Evolutionary conservation across 2,113 vertebrate genomes (phyloP), one percentile per base, ranked within the genome.

Genomic region (Regulus satrapa): DNA sequence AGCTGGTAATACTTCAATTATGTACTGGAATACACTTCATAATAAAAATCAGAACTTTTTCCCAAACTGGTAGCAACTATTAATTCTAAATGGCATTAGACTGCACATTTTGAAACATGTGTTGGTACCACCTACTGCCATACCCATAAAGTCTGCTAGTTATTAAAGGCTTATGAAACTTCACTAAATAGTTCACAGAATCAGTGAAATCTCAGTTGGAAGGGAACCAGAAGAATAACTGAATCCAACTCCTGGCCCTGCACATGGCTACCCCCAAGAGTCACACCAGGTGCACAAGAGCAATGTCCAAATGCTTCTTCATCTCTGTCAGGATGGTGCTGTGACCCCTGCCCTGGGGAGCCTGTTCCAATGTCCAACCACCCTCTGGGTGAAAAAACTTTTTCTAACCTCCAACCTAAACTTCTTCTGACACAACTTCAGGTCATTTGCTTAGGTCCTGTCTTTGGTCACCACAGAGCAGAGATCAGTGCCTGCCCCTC

Each of bases 261-360:
- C 7, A 59, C 4, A 51, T 32, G 1, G 10, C 23, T 13, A 40
- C 4, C 4, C 19, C 28, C 19, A 34, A 5, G 46, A 75, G 25
- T 29, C 18, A 48, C 20, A 54, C 21, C 24, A 0, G 4, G 46
- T 40, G 4, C 14, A 29, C 3, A 3, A 54, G 40, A 31, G 19
- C 18, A 18, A 16, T 31, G 61, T 12, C 6, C 40, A 48, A 20
- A 34, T 0, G 0, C 17, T 54, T 5, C 34, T 4, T 21, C 54
- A 46, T 5, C 40, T 82, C 45, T 75, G n/a, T 5, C 25, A 16
- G 69, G n/a, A 13, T 25, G 54, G n/a, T 48, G n/a, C 62, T 46
- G n/a, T 34, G 54, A 31, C 11, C 46, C 12, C 62, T 48, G 1
- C 29, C n/a, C 54, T 34, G n/a, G 6, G 14, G 19, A 67, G 16